These are phyloP conservation scores for Peromyscus californicus DNA, from an alignment of 2,113 vertebrate species.

Conservation along the genomic window DNA sequence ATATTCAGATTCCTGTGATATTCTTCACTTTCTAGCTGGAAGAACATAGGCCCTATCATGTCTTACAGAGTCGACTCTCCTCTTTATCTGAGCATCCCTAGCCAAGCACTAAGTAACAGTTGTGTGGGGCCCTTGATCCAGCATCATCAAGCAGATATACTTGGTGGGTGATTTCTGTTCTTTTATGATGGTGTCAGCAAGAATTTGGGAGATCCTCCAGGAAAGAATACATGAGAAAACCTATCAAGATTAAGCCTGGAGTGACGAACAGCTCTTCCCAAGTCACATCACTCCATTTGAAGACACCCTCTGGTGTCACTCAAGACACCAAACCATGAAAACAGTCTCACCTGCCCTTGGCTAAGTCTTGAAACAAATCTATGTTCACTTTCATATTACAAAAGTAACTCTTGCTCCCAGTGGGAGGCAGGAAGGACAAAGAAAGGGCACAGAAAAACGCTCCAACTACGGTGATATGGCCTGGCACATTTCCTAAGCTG, in stretches of 20 bases:
- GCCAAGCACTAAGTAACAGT: rapidly evolving
- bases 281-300: neutral
- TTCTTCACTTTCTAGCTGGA: neutral
- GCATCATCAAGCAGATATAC: rapidly evolving
- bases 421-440: neutral
- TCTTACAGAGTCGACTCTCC: neutral
- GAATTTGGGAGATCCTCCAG: neutral
- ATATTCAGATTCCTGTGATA: neutral
- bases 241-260: neutral
- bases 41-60: neutral
- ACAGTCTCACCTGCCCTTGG: neutral
- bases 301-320: neutral
- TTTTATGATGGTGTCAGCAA: neutral
- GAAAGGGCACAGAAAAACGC: neutral
- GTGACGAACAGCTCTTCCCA: neutral
- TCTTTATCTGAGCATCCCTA: neutral
- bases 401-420: neutral
- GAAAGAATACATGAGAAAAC: neutral
- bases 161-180: neutral
- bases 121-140: rapidly evolving
- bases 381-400: neutral
- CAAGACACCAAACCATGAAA: neutral
- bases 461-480: neutral
- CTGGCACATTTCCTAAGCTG: neutral
- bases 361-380: neutral